Evolutionary conservation across 2,113 vertebrate species (phyloP), one percentile per base, ranked within the genome.

Genomic region (Aegithalos caudatus): DNA sequence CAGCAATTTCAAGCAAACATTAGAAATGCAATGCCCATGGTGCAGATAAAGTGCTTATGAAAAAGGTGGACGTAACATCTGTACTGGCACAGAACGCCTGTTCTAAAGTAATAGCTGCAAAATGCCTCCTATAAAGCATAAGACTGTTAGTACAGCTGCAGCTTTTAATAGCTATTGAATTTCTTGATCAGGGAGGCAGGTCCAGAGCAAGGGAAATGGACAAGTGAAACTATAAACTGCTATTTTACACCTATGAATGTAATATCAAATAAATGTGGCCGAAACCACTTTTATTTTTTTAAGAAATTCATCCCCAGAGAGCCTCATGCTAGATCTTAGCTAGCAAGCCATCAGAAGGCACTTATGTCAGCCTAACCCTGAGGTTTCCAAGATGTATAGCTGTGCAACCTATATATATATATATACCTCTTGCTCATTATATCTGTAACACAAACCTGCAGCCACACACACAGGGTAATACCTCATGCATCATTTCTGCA

Each of bases 81-180:
- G 96, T 93, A 90, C 90, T 94, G 93, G 92, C 90, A 94, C 56
- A 5, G 85, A 86, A 81, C 0, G 87, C 85, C 90, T 92, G 84
- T 33, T 89, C 76, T 70, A 86, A 86, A 95, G 94, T 94, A 93
- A 96, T 92, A 81, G 93, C 90, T 95, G 92, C 92, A 95, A 94
- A 97, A 96, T 89, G 58, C 92, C 94, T 95, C 81, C 95, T 91
- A 62, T 95, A 92, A 96, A 96, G 70, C 65, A 48, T 58, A 92
- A 64, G 80, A 86, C 42, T 96, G 95, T 97, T 96, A 94, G 92
- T 96, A 97, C 95, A 97, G 95, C 97, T 97, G 97, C 95, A 95
- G 92, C 82, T 95, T 95, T 94, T 97, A 96, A 97, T 92, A 91
- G 89, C 72, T 92, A 95, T 92, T 90, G 84, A 95, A 96, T 96